Evolutionary conservation across 2,113 vertebrate species (phyloP).

Genomic region (Oceanites oceanicus): DNA sequence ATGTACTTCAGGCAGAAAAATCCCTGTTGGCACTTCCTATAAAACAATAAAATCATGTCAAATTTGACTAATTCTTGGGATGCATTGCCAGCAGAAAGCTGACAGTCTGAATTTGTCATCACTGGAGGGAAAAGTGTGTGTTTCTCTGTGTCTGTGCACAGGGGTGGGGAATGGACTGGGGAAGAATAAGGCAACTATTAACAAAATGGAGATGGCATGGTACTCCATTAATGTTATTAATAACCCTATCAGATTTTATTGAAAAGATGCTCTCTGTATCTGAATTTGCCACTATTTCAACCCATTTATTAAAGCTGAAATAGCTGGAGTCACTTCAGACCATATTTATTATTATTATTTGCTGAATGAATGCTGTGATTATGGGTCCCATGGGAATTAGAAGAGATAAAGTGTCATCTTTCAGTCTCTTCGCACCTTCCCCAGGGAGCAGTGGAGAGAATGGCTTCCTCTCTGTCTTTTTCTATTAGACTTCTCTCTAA

Average conservation of each 20-base stretch:
- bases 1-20: constrained; percentile 65
- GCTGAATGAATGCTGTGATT: constrained; percentile 76
- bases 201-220: constrained; percentile 53
- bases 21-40: constrained; percentile 66
- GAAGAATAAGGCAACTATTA: constrained; percentile 54
- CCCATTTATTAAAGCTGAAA: constrained; percentile 81
- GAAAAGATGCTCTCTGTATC: constrained; percentile 80
- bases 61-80: constrained; percentile 64
- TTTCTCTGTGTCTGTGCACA: constrained; percentile 24
- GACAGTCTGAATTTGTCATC: constrained; percentile 66
- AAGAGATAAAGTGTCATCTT: constrained; percentile 59
- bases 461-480: constrained; percentile 54
- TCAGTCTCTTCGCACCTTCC: constrained; percentile 53
- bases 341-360: constrained; percentile 82
- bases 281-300: constrained; percentile 79
- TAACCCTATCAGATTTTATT: constrained; percentile 82
- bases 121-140: constrained; percentile 38
- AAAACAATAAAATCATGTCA: constrained; percentile 71
- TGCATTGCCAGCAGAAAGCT: constrained; percentile 60
- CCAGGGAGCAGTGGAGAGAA: constrained; percentile 54
- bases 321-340: constrained; percentile 76
- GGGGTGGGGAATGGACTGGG: background rate
- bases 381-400: constrained; percentile 39
- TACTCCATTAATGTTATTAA: constrained; percentile 83
- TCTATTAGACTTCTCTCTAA: constrained; percentile 50